Conservation (phyloP, 2,888 invertebrate genomes). For the Ochropleura plecta region DNA sequence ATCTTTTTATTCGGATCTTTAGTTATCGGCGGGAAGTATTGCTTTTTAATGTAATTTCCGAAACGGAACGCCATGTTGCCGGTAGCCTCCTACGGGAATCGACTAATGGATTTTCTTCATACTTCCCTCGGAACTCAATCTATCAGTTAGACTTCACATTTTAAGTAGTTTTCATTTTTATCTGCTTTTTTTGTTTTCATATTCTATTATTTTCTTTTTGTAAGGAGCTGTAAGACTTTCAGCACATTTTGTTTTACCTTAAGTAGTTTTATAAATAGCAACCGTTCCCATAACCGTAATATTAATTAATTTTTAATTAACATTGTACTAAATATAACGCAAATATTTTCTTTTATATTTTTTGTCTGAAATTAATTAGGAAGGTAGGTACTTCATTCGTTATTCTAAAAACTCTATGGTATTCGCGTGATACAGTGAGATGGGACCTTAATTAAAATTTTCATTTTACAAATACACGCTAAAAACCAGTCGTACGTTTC, state of each 20-base stretch:
- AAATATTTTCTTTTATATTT: background rate
- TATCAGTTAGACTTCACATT: conserved; percentile 74
- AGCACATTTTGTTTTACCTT: background rate
- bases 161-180: conserved; percentile 65
- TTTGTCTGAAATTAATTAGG: background rate
- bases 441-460: conserved; percentile 60
- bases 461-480: conserved; percentile 37
- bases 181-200: conserved; percentile 24
- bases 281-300: background rate
- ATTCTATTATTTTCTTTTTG: conserved; percentile 4
- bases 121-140: conserved; percentile 77
- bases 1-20: conserved; percentile 78
- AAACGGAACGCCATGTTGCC: conserved; percentile 81
- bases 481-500: conserved; percentile 72
- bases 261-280: conserved; percentile 7
- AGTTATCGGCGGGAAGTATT: conserved; percentile 85
- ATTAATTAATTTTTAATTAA: background rate
- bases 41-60: conserved; percentile 89
- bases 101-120: conserved; percentile 87
- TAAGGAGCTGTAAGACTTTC: background rate
- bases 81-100: conserved; percentile 79
- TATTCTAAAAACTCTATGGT: background rate
- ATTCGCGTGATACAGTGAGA: background rate
- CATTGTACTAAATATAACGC: background rate
- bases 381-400: background rate